Base-by-base conservation (phyloP, 1,140 invertebrate species). In the Camponotus vicinus region DNA sequence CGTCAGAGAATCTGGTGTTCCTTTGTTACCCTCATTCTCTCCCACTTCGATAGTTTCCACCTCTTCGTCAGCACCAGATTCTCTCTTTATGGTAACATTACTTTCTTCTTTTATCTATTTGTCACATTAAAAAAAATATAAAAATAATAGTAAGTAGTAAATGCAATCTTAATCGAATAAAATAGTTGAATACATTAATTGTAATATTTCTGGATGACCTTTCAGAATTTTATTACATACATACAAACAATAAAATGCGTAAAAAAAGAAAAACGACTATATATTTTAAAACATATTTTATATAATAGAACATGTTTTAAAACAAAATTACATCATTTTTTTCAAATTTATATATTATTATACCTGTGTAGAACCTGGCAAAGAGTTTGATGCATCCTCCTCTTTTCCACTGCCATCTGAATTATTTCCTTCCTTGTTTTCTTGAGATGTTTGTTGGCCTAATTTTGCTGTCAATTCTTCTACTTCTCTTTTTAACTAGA, bases 401-500 rank as follows among this genome's bases (percentile, higher is more conserved):
- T 97, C 96, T 90, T 97, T 97, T 1, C 96, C 92, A 80, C 96
- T 95, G 18, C 96, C 95, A 88, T 97, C 96, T 37, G 96, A 96
- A 92, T 96, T 97, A 73, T 96, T 95, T 15, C 96, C 96, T 73
- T 97, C 97, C 88, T 96, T 96, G 82, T 92, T 95, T 92, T 96
- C 95, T 89, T 96, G 95, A 59, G 95, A 92, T 91, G 96, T 94
- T 92, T 95, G 95, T 89, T 96, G 96, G 2, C 96, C 96, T 9
- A 97, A 92, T 90, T 97, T 97, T 2, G 95, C 92, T 18, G 95
- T 95, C 5, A 97, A 90, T 75, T 97, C 97, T 91, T 97, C 97
- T 15, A 97, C 93, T 92, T 97, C 97, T 93, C 97, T 97, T 73
- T 97, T 97, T 67, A 97, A 86, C 95, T 96, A 76, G 85, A 92